Conservation (phyloP, 2,888 invertebrate species). For the Liopterus haemorrhoidalis region DNA sequence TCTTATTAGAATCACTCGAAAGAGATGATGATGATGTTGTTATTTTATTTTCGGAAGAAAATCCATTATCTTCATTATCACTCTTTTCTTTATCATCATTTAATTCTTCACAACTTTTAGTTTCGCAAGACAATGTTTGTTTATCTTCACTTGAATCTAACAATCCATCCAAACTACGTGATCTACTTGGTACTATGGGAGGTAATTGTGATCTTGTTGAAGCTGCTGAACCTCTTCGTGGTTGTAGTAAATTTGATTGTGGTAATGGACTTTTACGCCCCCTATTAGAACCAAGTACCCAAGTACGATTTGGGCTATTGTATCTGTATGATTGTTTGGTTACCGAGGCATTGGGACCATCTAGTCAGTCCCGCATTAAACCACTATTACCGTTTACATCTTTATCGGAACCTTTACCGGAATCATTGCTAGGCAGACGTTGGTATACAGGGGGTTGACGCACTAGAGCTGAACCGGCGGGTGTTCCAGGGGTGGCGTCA, state of each 20-base stretch:
- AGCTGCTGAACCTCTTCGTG: slow-evolving; percentile 41
- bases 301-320: slow-evolving; percentile 58
- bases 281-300: slow-evolving; percentile 48
- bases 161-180: slow-evolving; percentile 60
- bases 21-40: slow-evolving; percentile 32
- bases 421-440: slow-evolving; percentile 82
- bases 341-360: slow-evolving; percentile 60
- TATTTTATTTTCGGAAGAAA: slow-evolving; percentile 48
- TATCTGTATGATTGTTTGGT: slow-evolving; percentile 52
- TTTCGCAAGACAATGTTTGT: slow-evolving; percentile 45
- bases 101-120: slow-evolving; percentile 6
- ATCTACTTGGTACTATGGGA: slow-evolving; percentile 48
- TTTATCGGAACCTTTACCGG: slow-evolving; percentile 64
- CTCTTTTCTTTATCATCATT: slow-evolving; percentile 27
- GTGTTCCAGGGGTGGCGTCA: slow-evolving; percentile 66
- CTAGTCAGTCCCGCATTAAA: slow-evolving; percentile 71
- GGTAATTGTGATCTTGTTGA: slow-evolving; percentile 25
- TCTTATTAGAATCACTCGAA: slow-evolving; percentile 55
- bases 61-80: slow-evolving; percentile 42
- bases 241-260: slow-evolving; percentile 41
- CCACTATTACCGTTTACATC: slow-evolving; percentile 53
- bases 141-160: slow-evolving; percentile 47
- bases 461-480: slow-evolving; percentile 60
- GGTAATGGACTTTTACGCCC: slow-evolving; percentile 40
- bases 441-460: slow-evolving; percentile 71